A percentile compares a stretch with the other conserved stretches of the same genome.
Evolutionary conservation across 2,888 invertebrate species (phyloP).

Genomic region (Gisinianus flammeolus): DNA sequence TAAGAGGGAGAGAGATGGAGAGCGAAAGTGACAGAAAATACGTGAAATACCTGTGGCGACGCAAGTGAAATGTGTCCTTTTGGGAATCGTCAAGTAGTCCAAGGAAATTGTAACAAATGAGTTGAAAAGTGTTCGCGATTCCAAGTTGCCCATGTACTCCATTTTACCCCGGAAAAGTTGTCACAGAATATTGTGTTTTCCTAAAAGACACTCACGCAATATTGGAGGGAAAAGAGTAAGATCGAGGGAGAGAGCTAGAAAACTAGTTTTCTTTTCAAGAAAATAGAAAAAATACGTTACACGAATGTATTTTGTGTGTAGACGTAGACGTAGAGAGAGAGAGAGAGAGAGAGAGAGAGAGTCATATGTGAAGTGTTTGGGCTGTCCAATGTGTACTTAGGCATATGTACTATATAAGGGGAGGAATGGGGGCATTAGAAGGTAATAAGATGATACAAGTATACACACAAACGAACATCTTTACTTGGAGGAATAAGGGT

Average conservation of each 20-base stretch:
- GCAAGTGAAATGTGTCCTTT: neutral
- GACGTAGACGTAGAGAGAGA: too few species aligned
- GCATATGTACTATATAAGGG: neutral
- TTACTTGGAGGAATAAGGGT: neutral
- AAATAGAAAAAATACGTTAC: too few species aligned
- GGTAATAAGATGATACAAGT: neutral
- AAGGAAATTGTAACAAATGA: constrained; percentile 10
- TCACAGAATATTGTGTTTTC: neutral
- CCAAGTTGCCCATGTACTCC: too few species aligned
- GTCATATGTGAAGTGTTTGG: too few species aligned
- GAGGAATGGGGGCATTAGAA: neutral
- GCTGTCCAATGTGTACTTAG: neutral
- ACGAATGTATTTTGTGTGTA: too few species aligned
- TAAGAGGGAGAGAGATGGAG: neutral
- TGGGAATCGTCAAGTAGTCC: constrained; percentile 3
- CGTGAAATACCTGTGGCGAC: neutral
- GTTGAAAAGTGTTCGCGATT: neutral
- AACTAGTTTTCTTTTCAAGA: too few species aligned
- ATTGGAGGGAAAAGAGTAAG: neutral
- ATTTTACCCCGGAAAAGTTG: neutral
- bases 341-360: too few species aligned
- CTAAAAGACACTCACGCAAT: neutral
- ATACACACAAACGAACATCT: too few species aligned
- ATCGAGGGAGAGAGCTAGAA: neutral
- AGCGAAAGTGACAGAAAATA: neutral